These are phyloP conservation scores for Pampusana beccarii DNA, from an alignment of 2,113 vertebrate species.

Conservation along the genomic window DNA sequence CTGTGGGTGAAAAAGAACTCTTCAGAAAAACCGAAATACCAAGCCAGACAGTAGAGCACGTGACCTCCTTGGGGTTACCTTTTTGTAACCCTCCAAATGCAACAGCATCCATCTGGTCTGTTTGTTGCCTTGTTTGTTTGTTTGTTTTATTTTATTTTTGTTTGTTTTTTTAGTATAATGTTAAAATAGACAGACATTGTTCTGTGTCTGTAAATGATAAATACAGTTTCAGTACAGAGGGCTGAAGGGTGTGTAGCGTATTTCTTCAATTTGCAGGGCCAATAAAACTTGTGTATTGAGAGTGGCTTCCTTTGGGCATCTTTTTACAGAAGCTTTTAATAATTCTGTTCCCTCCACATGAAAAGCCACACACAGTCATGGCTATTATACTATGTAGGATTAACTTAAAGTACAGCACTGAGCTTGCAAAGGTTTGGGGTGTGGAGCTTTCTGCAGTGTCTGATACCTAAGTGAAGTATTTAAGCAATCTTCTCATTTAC, in stretches of 20 bases:
- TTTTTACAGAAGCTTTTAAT: not conserved
- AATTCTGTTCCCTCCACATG: not conserved
- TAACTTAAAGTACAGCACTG: not conserved
- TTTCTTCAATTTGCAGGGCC: not conserved
- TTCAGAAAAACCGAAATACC: not conserved
- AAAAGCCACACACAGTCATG: not conserved
- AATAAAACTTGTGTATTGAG: not conserved
- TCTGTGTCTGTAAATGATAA: not conserved
- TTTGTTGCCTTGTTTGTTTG: not conserved
- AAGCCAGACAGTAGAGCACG: not conserved
- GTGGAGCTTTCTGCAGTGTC: not conserved
- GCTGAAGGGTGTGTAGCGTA: not conserved
- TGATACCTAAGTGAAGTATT: not conserved
- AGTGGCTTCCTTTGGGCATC: not conserved
- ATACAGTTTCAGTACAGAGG: not conserved
- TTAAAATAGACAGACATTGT: not conserved
- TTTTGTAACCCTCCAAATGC: not conserved
- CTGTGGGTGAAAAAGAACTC: not conserved
- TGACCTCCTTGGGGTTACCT: not conserved
- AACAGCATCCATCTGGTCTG: not conserved
- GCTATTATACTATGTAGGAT: not conserved
- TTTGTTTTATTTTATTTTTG: not conserved
- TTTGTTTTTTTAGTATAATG: not conserved
- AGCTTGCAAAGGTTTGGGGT: not conserved
- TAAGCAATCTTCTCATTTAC: slow-evolving; percentile 6